Percentiles rank a stretch among this genome's conserved stretches.
Evolutionary conservation across 1,140 invertebrate genomes (phyloP).

Genomic region (Saxidomus purpurata): DNA sequence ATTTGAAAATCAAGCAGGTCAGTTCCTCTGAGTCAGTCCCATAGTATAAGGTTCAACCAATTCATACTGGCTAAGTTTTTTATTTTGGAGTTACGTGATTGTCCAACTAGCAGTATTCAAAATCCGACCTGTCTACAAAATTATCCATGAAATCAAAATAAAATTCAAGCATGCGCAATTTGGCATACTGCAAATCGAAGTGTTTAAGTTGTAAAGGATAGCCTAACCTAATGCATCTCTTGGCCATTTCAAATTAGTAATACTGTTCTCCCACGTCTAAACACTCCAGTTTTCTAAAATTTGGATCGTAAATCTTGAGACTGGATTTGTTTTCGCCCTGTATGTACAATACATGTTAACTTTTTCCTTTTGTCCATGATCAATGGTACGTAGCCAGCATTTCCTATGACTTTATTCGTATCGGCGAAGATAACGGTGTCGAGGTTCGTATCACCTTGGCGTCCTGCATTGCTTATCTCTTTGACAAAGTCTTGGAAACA

Average conservation of each 20-base stretch:
- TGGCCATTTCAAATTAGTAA: too few species aligned
- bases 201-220: slow-evolving; percentile 68
- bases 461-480: slow-evolving; percentile 66
- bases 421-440: slow-evolving; percentile 69
- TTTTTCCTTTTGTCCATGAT: too few species aligned
- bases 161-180: slow-evolving; percentile 71
- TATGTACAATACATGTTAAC: slow-evolving; percentile 34
- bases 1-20: too few species aligned
- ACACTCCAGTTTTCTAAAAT: too few species aligned
- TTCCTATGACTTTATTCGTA: slow-evolving; percentile 69
- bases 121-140: slow-evolving; percentile 50
- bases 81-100: too few species aligned
- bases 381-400: slow-evolving; percentile 59
- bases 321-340: background rate
- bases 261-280: too few species aligned
- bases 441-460: slow-evolving; percentile 65
- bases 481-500: slow-evolving; percentile 68
- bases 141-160: slow-evolving; percentile 68
- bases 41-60: too few species aligned
- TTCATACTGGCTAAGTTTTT: too few species aligned
- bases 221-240: too few species aligned
- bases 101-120: too few species aligned
- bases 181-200: slow-evolving; percentile 69
- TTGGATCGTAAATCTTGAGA: slow-evolving; percentile 16
- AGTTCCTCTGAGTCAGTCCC: too few species aligned